phyloP scores from a whole-genome alignment of 92 coral and sea anemone genomes.

The Epizoanthus stellaris region DNA sequence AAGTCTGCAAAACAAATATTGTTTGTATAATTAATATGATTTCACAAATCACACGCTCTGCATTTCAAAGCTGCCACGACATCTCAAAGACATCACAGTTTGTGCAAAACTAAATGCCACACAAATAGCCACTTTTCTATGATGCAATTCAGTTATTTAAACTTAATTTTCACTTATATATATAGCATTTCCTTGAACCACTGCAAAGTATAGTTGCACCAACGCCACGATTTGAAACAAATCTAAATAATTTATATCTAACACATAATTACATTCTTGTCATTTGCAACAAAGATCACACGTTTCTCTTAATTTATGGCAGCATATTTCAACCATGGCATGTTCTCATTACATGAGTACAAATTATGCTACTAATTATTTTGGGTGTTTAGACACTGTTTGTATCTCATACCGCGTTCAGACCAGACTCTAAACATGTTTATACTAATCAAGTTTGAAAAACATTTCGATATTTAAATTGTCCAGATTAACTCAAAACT shows the following conservation, averaged over 20 bases:
- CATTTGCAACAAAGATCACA: background rate
- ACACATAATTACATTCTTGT: no score
- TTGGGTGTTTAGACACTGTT: background rate
- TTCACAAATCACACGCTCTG: background rate
- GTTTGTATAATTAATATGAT: background rate
- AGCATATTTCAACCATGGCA: no score
- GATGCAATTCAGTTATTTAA: background rate
- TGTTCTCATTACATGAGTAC: slow-evolving; percentile 14
- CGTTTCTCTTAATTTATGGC: slow-evolving; percentile 7
- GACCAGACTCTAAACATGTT: no score
- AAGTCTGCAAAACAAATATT: slow-evolving; percentile 7
- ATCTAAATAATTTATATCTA: no score
- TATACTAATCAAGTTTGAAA: no score
- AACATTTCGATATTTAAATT: no score
- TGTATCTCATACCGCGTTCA: no score
- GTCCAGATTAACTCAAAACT: no score
- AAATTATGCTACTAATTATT: background rate
- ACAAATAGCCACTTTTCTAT: background rate
- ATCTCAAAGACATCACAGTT: background rate
- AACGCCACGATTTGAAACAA: no score
- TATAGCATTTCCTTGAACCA: slow-evolving; percentile 4
- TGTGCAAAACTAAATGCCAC: background rate
- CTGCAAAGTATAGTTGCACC: background rate
- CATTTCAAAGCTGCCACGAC: background rate
- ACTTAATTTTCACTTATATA: background rate